Evolutionary conservation across 2,888 invertebrate species (phyloP).

Genomic region (Papilio protenor): DNA sequence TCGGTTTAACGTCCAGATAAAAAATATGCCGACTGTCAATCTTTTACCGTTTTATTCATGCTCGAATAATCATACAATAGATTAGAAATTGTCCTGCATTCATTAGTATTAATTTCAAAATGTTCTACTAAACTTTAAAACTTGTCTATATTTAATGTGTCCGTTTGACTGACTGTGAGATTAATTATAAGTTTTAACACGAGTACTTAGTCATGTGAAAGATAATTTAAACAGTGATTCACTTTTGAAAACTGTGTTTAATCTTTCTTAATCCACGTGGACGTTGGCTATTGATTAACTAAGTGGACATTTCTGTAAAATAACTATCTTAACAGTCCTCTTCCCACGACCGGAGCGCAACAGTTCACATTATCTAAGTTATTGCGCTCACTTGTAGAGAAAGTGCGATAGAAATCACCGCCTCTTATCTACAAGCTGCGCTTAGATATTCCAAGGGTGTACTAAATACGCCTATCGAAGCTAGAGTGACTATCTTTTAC

Average conservation of each 20-base stretch:
- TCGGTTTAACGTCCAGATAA: neutral
- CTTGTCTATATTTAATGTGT: neutral
- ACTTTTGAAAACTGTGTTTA: neutral
- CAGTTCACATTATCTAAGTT: slow-evolving; percentile 14
- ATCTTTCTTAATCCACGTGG: neutral
- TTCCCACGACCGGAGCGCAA: neutral
- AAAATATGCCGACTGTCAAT: neutral
- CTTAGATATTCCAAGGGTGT: slow-evolving; percentile 41
- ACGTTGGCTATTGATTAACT: neutral
- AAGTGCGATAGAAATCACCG: slow-evolving; percentile 46
- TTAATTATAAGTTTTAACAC: neutral
- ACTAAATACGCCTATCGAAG: slow-evolving; percentile 28
- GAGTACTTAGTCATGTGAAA: neutral
- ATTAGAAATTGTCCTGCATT: neutral
- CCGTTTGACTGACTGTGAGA: neutral
- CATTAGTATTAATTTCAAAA: neutral
- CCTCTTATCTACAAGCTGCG: slow-evolving; percentile 44
- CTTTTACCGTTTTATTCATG: neutral
- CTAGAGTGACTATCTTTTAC: slow-evolving; percentile 10
- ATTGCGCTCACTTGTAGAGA: slow-evolving; percentile 41
- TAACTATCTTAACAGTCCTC: neutral
- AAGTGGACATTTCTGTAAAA: neutral
- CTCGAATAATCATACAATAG: neutral
- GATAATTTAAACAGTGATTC: neutral
- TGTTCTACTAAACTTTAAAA: neutral